Conservation (phyloP, 2,113 vertebrate genomes). For the Ptyas mucosa region DNA sequence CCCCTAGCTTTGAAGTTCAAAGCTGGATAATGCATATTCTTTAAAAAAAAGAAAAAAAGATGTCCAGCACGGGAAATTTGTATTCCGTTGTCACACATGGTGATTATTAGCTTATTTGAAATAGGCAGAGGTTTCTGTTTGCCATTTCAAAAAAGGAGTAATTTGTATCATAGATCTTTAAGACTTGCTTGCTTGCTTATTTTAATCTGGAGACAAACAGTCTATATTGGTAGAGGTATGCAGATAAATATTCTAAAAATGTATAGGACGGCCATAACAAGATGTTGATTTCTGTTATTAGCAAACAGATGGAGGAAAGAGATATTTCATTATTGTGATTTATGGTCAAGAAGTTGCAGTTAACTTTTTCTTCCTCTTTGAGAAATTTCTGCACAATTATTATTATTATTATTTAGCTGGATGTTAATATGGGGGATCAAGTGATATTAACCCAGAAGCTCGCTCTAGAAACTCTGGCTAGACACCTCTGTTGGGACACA, state of each 20-base stretch:
- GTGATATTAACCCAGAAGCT: neutral
- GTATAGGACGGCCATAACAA: neutral
- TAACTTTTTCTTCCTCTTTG: neutral
- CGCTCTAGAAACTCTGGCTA: neutral
- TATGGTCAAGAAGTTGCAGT: neutral
- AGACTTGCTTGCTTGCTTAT: conserved; percentile 54
- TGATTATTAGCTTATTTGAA: conserved; percentile 52
- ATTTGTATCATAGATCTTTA: conserved; percentile 58
- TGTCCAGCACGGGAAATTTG: conserved; percentile 29
- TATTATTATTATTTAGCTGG: no score
- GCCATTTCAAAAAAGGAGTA: conserved; percentile 20
- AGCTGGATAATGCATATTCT: conserved; percentile 45
- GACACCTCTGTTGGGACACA: neutral
- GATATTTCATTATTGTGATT: neutral
- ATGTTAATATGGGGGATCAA: neutral
- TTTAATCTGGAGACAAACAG: conserved; percentile 5
- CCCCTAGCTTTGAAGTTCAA: conserved; percentile 42
- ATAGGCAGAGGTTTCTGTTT: conserved; percentile 50
- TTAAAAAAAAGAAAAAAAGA: neutral
- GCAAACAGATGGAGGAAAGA: no score
- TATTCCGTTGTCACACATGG: conserved; percentile 53
- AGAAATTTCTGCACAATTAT: neutral
- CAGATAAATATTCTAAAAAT: rapidly evolving
- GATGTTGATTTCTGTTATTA: neutral
- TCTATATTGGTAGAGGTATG: rapidly evolving